Base-by-base conservation (phyloP, 2,113 vertebrate genomes). In the Archilochus colubris region DNA sequence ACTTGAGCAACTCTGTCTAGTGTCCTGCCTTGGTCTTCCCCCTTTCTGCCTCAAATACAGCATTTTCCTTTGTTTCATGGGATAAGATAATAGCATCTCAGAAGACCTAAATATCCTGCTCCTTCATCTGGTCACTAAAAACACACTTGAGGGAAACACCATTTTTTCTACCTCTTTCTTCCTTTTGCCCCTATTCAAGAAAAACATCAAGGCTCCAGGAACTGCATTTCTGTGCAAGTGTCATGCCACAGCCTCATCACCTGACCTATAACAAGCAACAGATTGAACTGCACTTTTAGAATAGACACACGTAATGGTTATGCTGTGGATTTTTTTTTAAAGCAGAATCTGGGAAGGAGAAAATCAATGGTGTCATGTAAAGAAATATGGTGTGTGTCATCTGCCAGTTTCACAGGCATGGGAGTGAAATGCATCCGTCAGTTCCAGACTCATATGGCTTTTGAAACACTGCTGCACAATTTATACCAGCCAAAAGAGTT, bases 371-470 rank as follows among this genome's bases (percentile, higher is more conserved):
- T 94, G 94, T 94, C 96, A 96, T 92, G 82, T 86, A 96, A 95
- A 95, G 94, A 95, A 94, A 95, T 95, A 95, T 93, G 95, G 80
- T 92, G 86, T 67, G 13, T 95, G 80, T 95, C 94, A 96, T 95
- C 93, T 95, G 85, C 88, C 83, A 74, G 64, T 94, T 90, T 91
- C 82, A 72, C 91, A 91, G 79, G 85, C 93, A 84, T 33, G 66
- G 73, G 68, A 90, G 76, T 68, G 90, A 97, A 95, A 72, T 73
- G 53, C 64, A 81, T 69, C 76, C 33, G 0, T 79, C 77, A 38
- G 33, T 67, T 91, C 79, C 75, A 72, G 75, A 50, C 23, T 95
- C 59, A 2, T 28, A 75, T 3, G 57, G 72, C 86, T 87, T 91
- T 91, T 73, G 88, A 84, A 95, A 76, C 62, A 36, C 69, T 68